A percentile compares a stretch with the other conserved stretches of the same genome.
Conservation (phyloP, 2,797 vertebrate species). For the Onychomys torridus region DNA sequence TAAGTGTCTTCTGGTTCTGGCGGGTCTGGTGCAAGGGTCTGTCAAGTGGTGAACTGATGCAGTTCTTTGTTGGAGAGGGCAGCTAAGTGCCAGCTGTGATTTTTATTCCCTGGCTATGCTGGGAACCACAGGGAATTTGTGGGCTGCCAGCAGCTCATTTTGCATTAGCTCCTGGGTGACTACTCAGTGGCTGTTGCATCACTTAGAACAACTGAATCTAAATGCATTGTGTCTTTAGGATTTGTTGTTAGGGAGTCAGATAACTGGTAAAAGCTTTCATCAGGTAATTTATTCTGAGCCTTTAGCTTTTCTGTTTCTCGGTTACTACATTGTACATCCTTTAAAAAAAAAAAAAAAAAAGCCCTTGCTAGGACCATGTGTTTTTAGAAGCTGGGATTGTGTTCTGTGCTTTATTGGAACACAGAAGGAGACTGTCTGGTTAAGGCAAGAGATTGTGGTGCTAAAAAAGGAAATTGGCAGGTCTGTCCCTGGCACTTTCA, state of each 20-base stretch:
- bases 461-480: constrained; percentile 69
- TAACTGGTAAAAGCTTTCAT: constrained; percentile 28
- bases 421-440: constrained; percentile 70
- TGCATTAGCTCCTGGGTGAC: constrained; percentile 4
- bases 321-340: constrained; percentile 31
- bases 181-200: constrained; percentile 6
- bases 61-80: constrained; percentile 34
- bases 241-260: constrained; percentile 47
- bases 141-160: constrained; percentile 24
- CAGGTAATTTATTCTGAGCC: constrained; percentile 56
- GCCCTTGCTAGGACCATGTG: not conserved
- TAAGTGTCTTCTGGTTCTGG: constrained; percentile 35
- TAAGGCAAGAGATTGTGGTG: constrained; percentile 63
- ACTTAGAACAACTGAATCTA: constrained; percentile 37
- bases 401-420: constrained; percentile 63
- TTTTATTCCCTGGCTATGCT: constrained; percentile 1
- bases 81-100: constrained; percentile 37
- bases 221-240: constrained; percentile 43
- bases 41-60: constrained; percentile 11
- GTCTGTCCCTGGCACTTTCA: constrained; percentile 48
- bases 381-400: constrained; percentile 68
- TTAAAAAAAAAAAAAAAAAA: not conserved
- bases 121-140: constrained; percentile 51
- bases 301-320: constrained; percentile 51
- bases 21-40: not conserved